Base-by-base conservation (phyloP, 1,140 invertebrate species). In the Metopolophium dirhodum region DNA sequence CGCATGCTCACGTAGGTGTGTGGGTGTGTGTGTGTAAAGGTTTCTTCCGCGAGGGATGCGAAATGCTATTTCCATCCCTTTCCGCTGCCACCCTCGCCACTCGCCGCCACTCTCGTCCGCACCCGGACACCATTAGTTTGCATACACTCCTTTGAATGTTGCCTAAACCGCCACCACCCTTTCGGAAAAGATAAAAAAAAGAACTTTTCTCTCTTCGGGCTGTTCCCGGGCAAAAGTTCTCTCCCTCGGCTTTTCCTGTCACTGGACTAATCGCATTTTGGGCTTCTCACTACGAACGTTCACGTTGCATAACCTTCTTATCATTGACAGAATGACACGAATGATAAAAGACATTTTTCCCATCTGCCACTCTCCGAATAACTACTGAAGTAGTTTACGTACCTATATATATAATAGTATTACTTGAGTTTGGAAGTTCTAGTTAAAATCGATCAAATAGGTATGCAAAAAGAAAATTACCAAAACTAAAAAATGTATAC, bases 61-160 rank as follows among this genome's bases (percentile, higher is more conserved):
- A 83, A 86, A 54, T 37, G 77, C 91, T 93, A 92, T 92, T 93
- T 93, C 77, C 49, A 51, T 93, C 37, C 91, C 91, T 91, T 83
- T 49, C 45, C 30, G 20, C 90, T n/a, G 37, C 35, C 14, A 14
- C 14, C n/a, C 4, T 14, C 61, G 14, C 30, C 30, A 4, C 57
- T 47, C 57, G 26, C 49, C 51, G 51, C 51, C 51, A 54, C 51
- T 23, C 51, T 54, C 51, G 51, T 23, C n/a, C 82, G 11, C 37
- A 41, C 82, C 91, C 22, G 37, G 49, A 93, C 82, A 93, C 77
- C 91, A 86, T 85, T 57, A 85, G 82, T 85, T 85, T 45, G 77
- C 91, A n/a, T 41, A 45, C 37, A 45, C 49, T 54, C 51, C 49
- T 89, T 89, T 89, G 88, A 89, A 89, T 37, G 35, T 89, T 51